Evolutionary conservation across 2,888 invertebrate species (phyloP), one percentile per base, ranked within the genome.

Genomic region (Neocrepidodera transversa): DNA sequence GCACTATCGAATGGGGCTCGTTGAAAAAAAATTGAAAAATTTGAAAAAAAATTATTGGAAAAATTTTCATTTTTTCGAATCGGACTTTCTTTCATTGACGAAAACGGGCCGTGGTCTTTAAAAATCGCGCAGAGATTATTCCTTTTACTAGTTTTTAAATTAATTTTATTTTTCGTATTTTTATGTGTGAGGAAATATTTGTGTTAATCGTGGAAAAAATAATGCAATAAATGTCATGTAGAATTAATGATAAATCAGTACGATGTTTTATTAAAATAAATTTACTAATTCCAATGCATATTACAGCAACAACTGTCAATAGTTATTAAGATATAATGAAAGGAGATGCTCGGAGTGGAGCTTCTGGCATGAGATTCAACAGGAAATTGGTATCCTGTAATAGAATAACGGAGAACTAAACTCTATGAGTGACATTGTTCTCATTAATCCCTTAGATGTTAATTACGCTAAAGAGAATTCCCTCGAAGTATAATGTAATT

Each of bases 381-480:
- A 52, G 42, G 40, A 42, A 35, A 32, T 40, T 11, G 20, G 42
- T 43, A 43, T 42, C n/a, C 6, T 8, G n/a, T 53, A 53, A 53
- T 43, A 43, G 43, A 53, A 43, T 32, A 28, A 35, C 32, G 42
- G 35, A 20, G 43, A 43, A 53, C 43, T 43, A 53, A 42, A 32
- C 43, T 35, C 53, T 35, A 7, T 8, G 32, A 53, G 30, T 43
- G 32, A 53, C 53, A 53, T 53, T 43, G 53, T 53, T 53, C 43
- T 20, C 43, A 30, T 43, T 53, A 43, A 53, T 53, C 53, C 32
- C 20, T 53, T 53, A 30, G 43, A 53, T 53, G 53, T 53, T 53
- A 43, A 53, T 32, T 35, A 53, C 32, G 23, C 18, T 32, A 18
- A 42, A 42, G 23, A 20, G 26, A 53, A 43, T 53, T 32, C 32